phyloP scores from a whole-genome alignment of 2,888 invertebrate genomes.

The Stramonita haemastoma region DNA sequence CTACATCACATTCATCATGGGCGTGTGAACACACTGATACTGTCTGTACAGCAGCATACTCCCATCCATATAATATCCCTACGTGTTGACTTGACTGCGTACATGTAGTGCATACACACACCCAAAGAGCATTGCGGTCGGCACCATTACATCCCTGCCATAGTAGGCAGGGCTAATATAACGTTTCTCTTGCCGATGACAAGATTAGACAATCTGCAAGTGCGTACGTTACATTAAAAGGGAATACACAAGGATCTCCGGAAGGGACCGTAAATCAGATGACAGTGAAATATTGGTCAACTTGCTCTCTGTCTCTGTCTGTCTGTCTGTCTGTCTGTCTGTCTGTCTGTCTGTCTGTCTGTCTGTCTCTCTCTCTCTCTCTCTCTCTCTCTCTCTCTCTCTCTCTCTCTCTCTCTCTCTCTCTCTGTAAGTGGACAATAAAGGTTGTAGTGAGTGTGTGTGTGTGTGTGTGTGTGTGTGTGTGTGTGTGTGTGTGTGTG shows the following conservation, averaged over 20 bases:
- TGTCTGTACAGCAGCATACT: no score
- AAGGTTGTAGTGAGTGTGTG: background rate
- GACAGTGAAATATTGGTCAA: no score
- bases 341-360: no score
- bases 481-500: background rate
- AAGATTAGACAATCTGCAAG: background rate
- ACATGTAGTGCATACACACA: background rate
- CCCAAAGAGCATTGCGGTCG: background rate
- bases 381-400: no score
- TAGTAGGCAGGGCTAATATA: background rate
- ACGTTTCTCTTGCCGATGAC: background rate
- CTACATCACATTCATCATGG: background rate
- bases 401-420: background rate
- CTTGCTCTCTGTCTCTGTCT: no score
- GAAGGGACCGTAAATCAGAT: slow-evolving; percentile 14
- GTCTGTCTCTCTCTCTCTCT: no score
- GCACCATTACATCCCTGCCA: background rate
- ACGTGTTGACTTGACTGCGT: background rate
- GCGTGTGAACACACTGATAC: no score
- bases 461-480: background rate
- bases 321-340: no score
- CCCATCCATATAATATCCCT: no score
- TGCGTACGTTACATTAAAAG: background rate
- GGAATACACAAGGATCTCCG: no score
- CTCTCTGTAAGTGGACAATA: background rate